Percentiles rank a stretch among this genome's conserved stretches.
phyloP scores from a whole-genome alignment of 2,797 vertebrate genomes.

The Poeciliopsis paucimaculata region DNA sequence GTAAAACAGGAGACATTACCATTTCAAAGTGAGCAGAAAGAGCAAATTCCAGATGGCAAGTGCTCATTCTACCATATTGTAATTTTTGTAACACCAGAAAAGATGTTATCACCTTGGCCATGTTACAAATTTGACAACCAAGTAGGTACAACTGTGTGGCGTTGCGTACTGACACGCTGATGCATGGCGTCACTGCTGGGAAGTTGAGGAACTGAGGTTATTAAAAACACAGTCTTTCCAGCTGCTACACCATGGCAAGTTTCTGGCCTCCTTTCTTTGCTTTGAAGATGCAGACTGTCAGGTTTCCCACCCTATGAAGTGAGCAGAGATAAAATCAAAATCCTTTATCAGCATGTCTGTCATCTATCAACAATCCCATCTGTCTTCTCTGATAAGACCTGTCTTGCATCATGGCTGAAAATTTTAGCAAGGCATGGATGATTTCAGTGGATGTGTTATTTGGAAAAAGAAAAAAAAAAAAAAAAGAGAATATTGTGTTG shows the following conservation, averaged over 20 bases:
- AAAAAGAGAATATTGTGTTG: conserved; percentile 67
- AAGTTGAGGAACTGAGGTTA: conserved; percentile 63
- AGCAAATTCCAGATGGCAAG: conserved; percentile 38
- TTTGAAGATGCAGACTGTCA: conserved; percentile 79
- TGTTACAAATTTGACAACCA: conserved; percentile 55
- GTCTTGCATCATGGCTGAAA: conserved; percentile 58
- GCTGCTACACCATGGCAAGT: conserved; percentile 66
- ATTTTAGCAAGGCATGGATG: conserved; percentile 61
- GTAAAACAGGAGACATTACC: conserved; percentile 44
- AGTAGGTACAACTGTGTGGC: conserved; percentile 30
- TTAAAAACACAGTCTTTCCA: conserved; percentile 72
- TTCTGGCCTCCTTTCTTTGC: conserved; percentile 78
- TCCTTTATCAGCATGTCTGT: conserved; percentile 82
- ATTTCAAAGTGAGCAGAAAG: conserved; percentile 54
- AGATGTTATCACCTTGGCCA: conserved; percentile 56
- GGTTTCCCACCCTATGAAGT: conserved; percentile 73
- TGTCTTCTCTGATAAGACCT: conserved; percentile 80
- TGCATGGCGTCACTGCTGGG: conserved; percentile 51
- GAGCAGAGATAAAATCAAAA: conserved; percentile 80
- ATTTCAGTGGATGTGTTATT: conserved; percentile 63
- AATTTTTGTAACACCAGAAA: conserved; percentile 44
- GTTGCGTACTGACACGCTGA: conserved; percentile 40
- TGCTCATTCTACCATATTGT: conserved; percentile 24
- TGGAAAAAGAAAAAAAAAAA: conserved; percentile 23
- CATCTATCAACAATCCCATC: conserved; percentile 84